Percentiles rank a stretch among this genome's conserved stretches.
phyloP scores from a whole-genome alignment of 2,888 invertebrate genomes.

The Allolobophora icterica region DNA sequence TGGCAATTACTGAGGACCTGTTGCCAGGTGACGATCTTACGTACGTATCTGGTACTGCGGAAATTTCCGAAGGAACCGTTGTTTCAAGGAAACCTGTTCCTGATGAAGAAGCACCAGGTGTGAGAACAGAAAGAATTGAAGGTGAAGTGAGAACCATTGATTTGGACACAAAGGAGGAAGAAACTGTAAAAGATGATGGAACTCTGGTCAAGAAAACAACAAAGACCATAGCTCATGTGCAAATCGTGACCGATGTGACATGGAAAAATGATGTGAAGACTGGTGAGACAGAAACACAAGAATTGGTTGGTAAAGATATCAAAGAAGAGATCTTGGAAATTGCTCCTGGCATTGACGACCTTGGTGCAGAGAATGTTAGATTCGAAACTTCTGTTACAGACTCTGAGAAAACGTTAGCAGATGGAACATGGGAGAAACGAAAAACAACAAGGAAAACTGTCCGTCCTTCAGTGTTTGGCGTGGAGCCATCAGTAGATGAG shows the following conservation, averaged over 20 bases:
- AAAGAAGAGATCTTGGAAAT: background rate
- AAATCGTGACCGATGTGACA: background rate
- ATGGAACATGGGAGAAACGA: constrained; percentile 10
- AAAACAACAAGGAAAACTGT: background rate
- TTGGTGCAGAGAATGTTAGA: background rate
- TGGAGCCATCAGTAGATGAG: background rate
- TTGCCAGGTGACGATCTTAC: background rate
- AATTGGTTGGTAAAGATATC: background rate
- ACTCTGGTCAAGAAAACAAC: background rate
- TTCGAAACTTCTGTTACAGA: background rate
- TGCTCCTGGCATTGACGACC: background rate
- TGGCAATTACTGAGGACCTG: background rate
- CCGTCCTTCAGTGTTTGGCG: background rate
- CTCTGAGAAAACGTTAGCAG: background rate
- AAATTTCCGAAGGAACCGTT: background rate
- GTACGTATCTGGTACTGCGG: background rate
- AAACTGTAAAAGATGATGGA: background rate
- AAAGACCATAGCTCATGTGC: background rate
- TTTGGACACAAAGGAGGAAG: background rate
- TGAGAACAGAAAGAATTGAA: background rate
- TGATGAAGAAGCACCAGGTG: background rate
- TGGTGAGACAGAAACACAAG: background rate
- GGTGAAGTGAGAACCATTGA: background rate
- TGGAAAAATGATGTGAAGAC: background rate
- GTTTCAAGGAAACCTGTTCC: background rate